These are phyloP conservation scores for Dermochelys coriacea DNA, from an alignment of 2,797 vertebrate species.

Conservation along the genomic window DNA sequence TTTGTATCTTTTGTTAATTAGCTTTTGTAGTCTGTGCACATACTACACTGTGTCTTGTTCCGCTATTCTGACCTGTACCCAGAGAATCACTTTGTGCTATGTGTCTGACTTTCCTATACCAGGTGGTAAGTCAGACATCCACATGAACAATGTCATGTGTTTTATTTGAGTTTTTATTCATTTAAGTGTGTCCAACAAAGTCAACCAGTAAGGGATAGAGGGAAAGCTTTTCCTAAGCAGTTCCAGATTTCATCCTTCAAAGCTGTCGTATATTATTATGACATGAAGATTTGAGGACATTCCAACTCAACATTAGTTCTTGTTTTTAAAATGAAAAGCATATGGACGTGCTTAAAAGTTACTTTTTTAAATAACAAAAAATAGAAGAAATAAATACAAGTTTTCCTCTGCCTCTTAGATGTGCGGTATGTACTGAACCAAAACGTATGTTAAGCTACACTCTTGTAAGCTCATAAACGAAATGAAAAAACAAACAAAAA, in stretches of 20 bases:
- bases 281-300: conserved; percentile 48
- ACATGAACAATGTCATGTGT: conserved; percentile 20
- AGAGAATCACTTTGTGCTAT: background rate
- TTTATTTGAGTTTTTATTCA: conserved; percentile 53
- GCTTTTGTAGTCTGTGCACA: background rate
- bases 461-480: background rate
- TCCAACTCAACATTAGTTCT: conserved; percentile 55
- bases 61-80: background rate
- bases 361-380: conserved; percentile 43
- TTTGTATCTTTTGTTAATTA: background rate
- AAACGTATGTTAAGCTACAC: background rate
- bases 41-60: background rate
- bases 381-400: background rate
- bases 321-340: conserved; percentile 48
- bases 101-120: background rate
- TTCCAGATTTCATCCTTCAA: conserved; percentile 62
- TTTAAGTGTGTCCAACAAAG: conserved; percentile 28
- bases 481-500: background rate
- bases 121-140: conserved; percentile 10
- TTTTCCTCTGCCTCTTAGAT: background rate
- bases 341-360: conserved; percentile 60
- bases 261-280: conserved; percentile 22
- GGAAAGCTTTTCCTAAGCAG: conserved; percentile 42
- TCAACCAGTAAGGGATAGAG: background rate
- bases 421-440: background rate